Evolutionary conservation across 2,797 vertebrate genomes (phyloP), one percentile per base, ranked within the genome.

Genomic region (Trachops cirrhosus): DNA sequence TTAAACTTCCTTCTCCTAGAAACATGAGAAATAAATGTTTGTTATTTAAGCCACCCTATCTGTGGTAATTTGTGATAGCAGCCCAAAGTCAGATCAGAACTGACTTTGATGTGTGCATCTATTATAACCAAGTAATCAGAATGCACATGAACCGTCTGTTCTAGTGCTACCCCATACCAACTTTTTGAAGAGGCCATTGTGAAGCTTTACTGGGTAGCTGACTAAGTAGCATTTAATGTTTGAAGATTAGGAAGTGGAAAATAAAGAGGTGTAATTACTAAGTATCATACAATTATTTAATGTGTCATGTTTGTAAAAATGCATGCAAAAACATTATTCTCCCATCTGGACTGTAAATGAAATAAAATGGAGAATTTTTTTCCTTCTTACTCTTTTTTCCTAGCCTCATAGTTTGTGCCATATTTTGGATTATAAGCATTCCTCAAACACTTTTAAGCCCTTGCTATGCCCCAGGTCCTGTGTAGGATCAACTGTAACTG

Each of bases 261-360:
- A 70, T 57, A 96, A 96, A 50, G 50, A 94, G n/a, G 64, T 86
- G 29, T 37, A 29, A 84, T 83, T 78, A 39, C 79, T 86, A 93
- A 96, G 96, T 83, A 97, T 94, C 92, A 96, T 96, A 96, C 84
- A 97, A 32, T 89, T 92, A 62, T 46, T 90, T 90, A 46, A 82
- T 29, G 59, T 75, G 3, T 48, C 34, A 14, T 71, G 29, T 32
- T 10, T 48, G 0, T 71, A 91, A 90, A 93, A 90, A 37, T 77
- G 82, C 2, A 64, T 39, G 44, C 4, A 48, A 24, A 62, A 44
- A 32, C 39, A 75, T 64, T 70, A 82, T 78, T 78, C 6, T 74
- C 1, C 12, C 14, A 82, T 54, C 57, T 74, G 32, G 50, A 86
- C 34, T 80, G 14, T 34, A 82, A 46, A 46, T 44, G 34, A 11